Conservation (phyloP, 2,888 invertebrate genomes). For the Folsomia manolachei region DNA sequence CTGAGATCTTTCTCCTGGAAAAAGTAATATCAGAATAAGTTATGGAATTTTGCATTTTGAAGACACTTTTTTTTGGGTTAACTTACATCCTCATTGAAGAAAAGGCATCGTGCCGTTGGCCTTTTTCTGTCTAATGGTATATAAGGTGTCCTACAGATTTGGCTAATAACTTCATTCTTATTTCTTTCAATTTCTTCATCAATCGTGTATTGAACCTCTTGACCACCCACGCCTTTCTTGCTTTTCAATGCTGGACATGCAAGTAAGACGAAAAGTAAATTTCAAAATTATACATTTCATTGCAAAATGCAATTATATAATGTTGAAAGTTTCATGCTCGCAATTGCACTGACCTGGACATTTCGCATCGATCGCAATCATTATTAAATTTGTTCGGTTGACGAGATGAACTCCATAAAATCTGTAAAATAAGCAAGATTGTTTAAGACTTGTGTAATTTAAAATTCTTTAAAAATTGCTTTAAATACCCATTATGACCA, state of each 20-base stretch:
- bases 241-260: background rate
- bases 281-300: too few relatives aligned
- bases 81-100: slow-evolving; percentile 35
- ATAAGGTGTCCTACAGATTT: slow-evolving; percentile 37
- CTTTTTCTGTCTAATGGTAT: slow-evolving; percentile 33
- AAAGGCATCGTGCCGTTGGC: slow-evolving; percentile 31
- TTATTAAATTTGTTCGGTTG: slow-evolving; percentile 37
- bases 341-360: too few relatives aligned
- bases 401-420: slow-evolving; percentile 36
- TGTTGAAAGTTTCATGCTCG: slow-evolving; percentile 25
- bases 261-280: too few relatives aligned
- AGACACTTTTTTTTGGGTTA: background rate
- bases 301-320: too few relatives aligned
- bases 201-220: slow-evolving; percentile 38
- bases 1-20: slow-evolving; percentile 33
- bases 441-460: background rate
- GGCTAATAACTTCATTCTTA: slow-evolving; percentile 37
- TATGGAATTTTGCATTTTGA: too few relatives aligned
- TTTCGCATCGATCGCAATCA: slow-evolving; percentile 30
- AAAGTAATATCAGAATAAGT: slow-evolving; percentile 1
- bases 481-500: slow-evolving; percentile 26
- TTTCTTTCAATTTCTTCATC: slow-evolving; percentile 35
- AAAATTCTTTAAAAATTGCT: background rate
- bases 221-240: slow-evolving; percentile 6
- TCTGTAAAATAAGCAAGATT: background rate